Conservation (phyloP, 2,113 vertebrate genomes). For the Eretmochelys imbricata region DNA sequence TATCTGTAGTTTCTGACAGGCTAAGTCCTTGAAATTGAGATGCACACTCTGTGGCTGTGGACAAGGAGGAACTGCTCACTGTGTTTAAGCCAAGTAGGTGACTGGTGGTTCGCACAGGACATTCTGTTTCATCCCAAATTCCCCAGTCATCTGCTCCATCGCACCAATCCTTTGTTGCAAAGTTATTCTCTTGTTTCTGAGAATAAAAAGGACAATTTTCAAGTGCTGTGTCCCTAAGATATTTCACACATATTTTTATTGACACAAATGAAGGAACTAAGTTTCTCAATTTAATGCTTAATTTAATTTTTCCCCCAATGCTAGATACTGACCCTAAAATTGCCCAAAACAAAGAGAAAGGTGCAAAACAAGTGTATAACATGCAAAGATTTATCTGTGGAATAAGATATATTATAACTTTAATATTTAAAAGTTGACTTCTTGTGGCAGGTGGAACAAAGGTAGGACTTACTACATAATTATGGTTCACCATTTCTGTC, state of each 20-base stretch:
- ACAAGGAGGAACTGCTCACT: background rate
- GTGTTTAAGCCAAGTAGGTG: background rate
- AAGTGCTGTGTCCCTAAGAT: background rate
- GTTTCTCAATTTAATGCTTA: background rate
- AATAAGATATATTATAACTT: background rate
- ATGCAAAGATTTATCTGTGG: background rate
- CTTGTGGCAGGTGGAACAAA: background rate
- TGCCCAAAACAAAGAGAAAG: background rate
- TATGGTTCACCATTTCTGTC: background rate
- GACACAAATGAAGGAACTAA: background rate
- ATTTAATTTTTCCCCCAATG: background rate
- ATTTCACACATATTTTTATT: background rate
- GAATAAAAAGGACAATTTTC: background rate
- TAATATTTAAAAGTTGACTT: background rate
- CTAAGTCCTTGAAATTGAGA: slow-evolving; percentile 75
- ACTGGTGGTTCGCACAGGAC: background rate
- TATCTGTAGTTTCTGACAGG: slow-evolving; percentile 30
- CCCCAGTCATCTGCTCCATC: slow-evolving; percentile 88
- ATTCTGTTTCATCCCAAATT: slow-evolving; percentile 41
- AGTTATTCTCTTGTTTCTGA: slow-evolving; percentile 39
- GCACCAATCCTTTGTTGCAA: slow-evolving; percentile 81
- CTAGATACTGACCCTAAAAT: background rate
- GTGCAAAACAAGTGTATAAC: background rate
- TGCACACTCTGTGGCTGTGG: slow-evolving; percentile 57
- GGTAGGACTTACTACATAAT: fast-evolving